Evolutionary conservation across 2,888 invertebrate genomes (phyloP), one percentile per base, ranked within the genome.

Genomic region (Luffia ferchaultella): DNA sequence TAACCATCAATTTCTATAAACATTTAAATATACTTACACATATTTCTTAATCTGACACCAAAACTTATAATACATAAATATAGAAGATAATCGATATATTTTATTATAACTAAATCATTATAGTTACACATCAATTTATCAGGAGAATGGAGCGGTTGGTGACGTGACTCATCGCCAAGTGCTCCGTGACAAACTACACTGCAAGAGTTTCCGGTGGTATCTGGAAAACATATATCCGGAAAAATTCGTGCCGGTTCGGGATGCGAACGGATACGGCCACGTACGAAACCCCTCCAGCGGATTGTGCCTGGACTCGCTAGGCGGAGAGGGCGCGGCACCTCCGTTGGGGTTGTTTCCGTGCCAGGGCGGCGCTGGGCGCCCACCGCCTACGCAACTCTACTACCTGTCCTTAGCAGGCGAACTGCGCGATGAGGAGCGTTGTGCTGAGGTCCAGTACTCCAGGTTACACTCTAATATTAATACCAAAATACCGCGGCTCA

Each of bases 131-230:
- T n/a, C n/a, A n/a, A n/a, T n/a, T n/a, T n/a, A n/a, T n/a, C 62
- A 87, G 86, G 83, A 88, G 54, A 86, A 84, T 60, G 82, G 85
- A 0, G 88, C 89, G 55, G 88, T 89, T 55, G 94, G 96, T 0
- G 95, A 97, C 79, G 85, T 97, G 43, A 90, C 90, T 0, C 92
- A 93, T 60, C 88, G 98, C 30, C 85, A 88, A 52, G 85, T 91
- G 48, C 82, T 98, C 16, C 87, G 96, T 2, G 89, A 93, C 67
- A 90, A 90, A 60, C 80, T 96, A 16, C 87, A 92, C 30, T 98
- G 98, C 74, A 93, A 96, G 70, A 88, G 86, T 62, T 98, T 98
- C 78, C 91, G 91, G 64, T 97, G 97, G 97, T 30, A 30, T 76
- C 85, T 97, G 55, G 89, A 94, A 55, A 92, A 96, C 70, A 85